phyloP scores from a whole-genome alignment of 2,888 invertebrate species.

The Acronicta alni region DNA sequence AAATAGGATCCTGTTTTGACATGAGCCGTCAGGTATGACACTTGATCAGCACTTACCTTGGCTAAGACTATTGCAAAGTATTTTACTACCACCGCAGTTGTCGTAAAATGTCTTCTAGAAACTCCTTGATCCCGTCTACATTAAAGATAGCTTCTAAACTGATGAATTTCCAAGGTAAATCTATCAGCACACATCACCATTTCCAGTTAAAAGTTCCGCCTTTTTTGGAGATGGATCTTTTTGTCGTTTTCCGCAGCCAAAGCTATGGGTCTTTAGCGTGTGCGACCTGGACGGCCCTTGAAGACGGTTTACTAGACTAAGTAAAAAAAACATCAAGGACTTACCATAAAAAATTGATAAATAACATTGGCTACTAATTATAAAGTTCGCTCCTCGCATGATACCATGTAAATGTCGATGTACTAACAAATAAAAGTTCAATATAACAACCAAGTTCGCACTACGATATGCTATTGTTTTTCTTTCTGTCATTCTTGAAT shows the following conservation, averaged over 20 bases:
- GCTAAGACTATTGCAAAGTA: background rate
- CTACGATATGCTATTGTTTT: slow-evolving; percentile 55
- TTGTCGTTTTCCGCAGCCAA: background rate
- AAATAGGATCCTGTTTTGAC: background rate
- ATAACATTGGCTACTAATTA: slow-evolving; percentile 81
- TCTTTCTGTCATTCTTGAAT: slow-evolving; percentile 46
- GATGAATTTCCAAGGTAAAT: background rate
- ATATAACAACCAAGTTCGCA: slow-evolving; percentile 42
- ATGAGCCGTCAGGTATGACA: slow-evolving; percentile 8
- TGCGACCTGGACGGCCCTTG: too few relatives aligned
- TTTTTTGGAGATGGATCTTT: background rate
- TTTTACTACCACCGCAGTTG: background rate
- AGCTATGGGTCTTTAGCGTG: background rate
- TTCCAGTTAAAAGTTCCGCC: background rate
- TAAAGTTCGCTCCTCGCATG: slow-evolving; percentile 65
- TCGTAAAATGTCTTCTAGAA: background rate
- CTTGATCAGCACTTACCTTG: background rate
- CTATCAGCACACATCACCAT: background rate
- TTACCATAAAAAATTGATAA: slow-evolving; percentile 82
- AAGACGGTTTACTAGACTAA: background rate
- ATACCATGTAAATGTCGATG: slow-evolving; percentile 69
- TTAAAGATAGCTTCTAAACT: background rate
- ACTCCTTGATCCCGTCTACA: background rate
- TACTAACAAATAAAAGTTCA: slow-evolving; percentile 67
- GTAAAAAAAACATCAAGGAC: slow-evolving; percentile 43